Conservation (phyloP, 2,113 vertebrate species). For the Raja brachyura region DNA sequence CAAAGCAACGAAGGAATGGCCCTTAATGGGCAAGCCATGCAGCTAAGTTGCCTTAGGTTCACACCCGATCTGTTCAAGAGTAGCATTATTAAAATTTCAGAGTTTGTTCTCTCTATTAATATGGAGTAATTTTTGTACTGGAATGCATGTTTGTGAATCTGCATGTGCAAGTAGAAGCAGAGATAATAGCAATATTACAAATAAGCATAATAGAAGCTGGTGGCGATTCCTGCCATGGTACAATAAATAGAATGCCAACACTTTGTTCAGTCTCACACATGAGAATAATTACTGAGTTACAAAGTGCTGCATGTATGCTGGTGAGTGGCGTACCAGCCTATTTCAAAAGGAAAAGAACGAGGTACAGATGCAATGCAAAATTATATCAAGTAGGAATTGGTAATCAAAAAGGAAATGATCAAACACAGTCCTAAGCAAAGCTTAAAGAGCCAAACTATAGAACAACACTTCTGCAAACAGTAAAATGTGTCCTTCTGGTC, state of each 20-base stretch:
- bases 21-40: not conserved
- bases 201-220: not conserved
- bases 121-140: not conserved
- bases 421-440: not conserved
- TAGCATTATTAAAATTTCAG: not conserved
- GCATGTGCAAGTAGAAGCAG: not conserved
- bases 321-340: too few relatives aligned
- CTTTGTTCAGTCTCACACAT: not conserved
- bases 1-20: not conserved
- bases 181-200: not conserved
- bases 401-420: not conserved
- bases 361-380: not conserved
- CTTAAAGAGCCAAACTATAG: not conserved
- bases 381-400: not conserved
- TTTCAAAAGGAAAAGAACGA: not conserved
- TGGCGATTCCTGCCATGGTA: not conserved
- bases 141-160: not conserved
- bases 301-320: too few relatives aligned
- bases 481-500: constrained; percentile 35
- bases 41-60: not conserved
- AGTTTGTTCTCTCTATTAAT: not conserved
- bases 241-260: not conserved
- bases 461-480: not conserved
- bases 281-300: not conserved
- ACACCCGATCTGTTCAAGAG: not conserved